Evolutionary conservation across 2,797 vertebrate species (phyloP).

Genomic region (Danio kyathit): DNA sequence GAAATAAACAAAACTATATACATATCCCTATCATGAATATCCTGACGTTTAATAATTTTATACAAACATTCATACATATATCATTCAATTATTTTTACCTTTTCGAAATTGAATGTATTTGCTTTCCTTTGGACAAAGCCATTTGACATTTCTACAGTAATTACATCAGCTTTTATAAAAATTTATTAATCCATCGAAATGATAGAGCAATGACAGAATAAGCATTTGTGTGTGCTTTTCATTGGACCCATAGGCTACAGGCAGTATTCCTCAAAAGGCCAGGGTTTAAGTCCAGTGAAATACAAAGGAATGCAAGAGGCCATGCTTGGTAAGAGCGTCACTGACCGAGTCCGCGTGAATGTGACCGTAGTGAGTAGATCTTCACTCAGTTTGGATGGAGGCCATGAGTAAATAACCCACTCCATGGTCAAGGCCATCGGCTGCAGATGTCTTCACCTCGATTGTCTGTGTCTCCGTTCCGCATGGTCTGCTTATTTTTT

Average conservation of each 20-base stretch:
- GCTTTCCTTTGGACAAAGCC: no score
- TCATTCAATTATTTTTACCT: no score
- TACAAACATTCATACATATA: no score
- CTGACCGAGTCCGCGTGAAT: slow-evolving; percentile 39
- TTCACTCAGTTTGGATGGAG: slow-evolving; percentile 49
- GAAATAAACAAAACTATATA: no score
- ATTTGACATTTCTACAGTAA: no score
- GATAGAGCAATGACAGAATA: slow-evolving; percentile 23
- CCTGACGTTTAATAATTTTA: no score
- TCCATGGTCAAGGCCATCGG: slow-evolving; percentile 47
- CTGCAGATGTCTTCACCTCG: slow-evolving; percentile 57
- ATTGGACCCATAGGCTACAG: slow-evolving; percentile 59
- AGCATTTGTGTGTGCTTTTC: slow-evolving; percentile 52
- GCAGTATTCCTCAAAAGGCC: slow-evolving; percentile 58
- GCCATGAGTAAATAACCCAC: slow-evolving; percentile 50
- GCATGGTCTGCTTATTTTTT: slow-evolving; percentile 55
- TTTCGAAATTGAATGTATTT: no score
- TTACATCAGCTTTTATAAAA: no score
- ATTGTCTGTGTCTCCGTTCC: slow-evolving; percentile 48
- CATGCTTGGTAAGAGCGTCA: slow-evolving; percentile 54
- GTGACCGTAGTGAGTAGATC: slow-evolving; percentile 47
- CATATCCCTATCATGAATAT: no score
- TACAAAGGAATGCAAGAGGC: slow-evolving; percentile 53
- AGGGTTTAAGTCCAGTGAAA: slow-evolving; percentile 61
- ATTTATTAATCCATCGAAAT: neutral